These are phyloP conservation scores for Leptinotarsa peninsularis DNA, from an alignment of 2,888 invertebrate genomes.

Conservation along the genomic window DNA sequence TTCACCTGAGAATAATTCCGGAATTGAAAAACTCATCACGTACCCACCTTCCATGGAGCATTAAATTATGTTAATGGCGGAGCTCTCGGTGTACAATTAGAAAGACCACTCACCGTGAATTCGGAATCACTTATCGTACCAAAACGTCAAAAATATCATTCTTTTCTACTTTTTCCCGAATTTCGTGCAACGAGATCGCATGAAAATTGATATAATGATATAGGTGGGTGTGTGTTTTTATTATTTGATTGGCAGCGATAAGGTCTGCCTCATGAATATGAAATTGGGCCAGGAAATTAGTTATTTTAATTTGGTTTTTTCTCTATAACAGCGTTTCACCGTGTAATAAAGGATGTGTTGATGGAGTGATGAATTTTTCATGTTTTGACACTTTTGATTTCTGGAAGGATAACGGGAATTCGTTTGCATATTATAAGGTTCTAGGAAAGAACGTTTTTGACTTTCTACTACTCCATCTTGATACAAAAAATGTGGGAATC, in stretches of 20 bases:
- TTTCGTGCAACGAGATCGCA: constrained; percentile 9
- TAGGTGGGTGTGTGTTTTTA: constrained; percentile 32
- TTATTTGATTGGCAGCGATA: constrained; percentile 37
- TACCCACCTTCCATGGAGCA: neutral
- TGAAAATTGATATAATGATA: constrained; percentile 33
- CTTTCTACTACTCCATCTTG: too few species aligned
- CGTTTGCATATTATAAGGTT: neutral
- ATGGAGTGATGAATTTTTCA: constrained; percentile 16
- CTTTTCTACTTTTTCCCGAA: constrained; percentile 20
- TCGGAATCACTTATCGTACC: constrained; percentile 50
- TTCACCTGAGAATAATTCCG: neutral
- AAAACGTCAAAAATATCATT: constrained; percentile 51
- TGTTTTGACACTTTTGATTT: constrained; percentile 16
- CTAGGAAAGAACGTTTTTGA: too few species aligned
- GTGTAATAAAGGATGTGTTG: constrained; percentile 17
- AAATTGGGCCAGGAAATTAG: constrained; percentile 38
- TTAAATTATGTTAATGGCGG: constrained; percentile 15
- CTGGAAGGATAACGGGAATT: neutral
- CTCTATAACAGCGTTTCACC: constrained; percentile 22
- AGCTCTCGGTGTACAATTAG: constrained; percentile 8
- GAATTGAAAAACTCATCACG: neutral
- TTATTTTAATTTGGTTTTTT: constrained; percentile 34
- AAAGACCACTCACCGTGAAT: constrained; percentile 40
- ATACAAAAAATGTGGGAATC: too few species aligned
- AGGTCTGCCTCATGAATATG: constrained; percentile 36